These are phyloP conservation scores for Zaprionus lachaisei DNA, from an alignment of 1,140 invertebrate genomes.

Conservation along the genomic window DNA sequence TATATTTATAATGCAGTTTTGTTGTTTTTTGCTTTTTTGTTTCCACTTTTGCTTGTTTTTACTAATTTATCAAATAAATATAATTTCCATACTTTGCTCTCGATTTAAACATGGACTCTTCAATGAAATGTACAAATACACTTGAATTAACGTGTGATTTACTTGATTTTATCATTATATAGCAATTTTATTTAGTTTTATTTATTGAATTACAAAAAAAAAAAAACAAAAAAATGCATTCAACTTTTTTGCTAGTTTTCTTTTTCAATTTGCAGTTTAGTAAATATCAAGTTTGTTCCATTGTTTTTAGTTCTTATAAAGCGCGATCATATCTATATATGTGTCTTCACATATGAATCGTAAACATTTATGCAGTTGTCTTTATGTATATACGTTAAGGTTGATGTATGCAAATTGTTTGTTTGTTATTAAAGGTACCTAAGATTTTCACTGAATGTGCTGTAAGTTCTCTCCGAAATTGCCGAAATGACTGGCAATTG, in stretches of 20 bases:
- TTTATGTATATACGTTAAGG: conserved; percentile 31
- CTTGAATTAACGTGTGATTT: conserved; percentile 23
- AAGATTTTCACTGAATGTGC: conserved; percentile 75
- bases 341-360: conserved; percentile 48
- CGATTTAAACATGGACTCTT: conserved; percentile 64
- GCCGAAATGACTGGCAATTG: neutral
- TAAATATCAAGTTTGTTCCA: conserved; percentile 50
- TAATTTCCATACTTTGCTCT: conserved; percentile 60
- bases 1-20: conserved; percentile 42
- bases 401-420: conserved; percentile 65
- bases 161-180: conserved; percentile 20
- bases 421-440: conserved; percentile 76
- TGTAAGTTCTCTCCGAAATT: conserved; percentile 25
- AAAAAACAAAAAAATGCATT: conserved; percentile 44
- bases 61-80: conserved; percentile 76
- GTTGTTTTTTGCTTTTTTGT: conserved; percentile 37
- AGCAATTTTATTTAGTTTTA: conserved; percentile 9
- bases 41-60: conserved; percentile 30
- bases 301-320: conserved; percentile 52
- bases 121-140: conserved; percentile 74
- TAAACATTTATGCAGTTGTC: conserved; percentile 61
- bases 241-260: conserved; percentile 12
- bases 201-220: conserved; percentile 39
- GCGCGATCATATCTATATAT: conserved; percentile 57
- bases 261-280: conserved; percentile 48